Evolutionary conservation across 2,888 invertebrate genomes (phyloP), one percentile per base, ranked within the genome.

Genomic region (Metallyticus violacea): DNA sequence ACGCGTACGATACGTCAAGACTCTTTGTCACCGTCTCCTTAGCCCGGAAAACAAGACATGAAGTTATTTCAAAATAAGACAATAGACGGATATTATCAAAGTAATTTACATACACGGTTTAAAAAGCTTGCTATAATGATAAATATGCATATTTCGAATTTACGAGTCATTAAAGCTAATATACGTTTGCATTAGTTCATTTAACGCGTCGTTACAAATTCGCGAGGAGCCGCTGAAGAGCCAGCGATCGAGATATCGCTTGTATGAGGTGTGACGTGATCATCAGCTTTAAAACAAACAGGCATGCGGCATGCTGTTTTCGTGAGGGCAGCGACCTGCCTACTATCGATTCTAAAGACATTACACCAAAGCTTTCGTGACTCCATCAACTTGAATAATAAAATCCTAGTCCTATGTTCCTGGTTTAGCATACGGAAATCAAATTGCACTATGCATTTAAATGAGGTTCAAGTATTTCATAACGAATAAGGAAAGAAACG

Each of bases 271-370:
- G 26, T 82, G 82, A 76, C 82, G 76, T 26, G 62, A 82, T 82
- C 77, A 82, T 82, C 77, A 83, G 25, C 77, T 83, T 77, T 83
- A 83, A 83, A 83, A 83, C 77, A 83, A 83, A 83, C 83, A 62
- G 77, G 26, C 83, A 83, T 25, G 25, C 76, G 81, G 83, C 76
- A 29, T 6, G 29, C 29, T 29, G 80, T 81, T 83, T 83, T 83
- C 76, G 83, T 83, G 83, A 77, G 83, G 83, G 83, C 83, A 83
- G 27, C 76, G 83, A 83, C 83, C 83, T 77, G 25, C 77, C 28
- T 77, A 77, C 83, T 83, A 83, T 83, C 83, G 83, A 83, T 83
- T 83, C 26, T 62, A 77, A 83, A 83, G 7, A 83, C 83, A 77
- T 83, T 77, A 27, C 40, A 15, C 40, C 22, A 22, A 62, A 62